Conservation (phyloP, 1,140 invertebrate species). For the Halictus rubicundus region DNA sequence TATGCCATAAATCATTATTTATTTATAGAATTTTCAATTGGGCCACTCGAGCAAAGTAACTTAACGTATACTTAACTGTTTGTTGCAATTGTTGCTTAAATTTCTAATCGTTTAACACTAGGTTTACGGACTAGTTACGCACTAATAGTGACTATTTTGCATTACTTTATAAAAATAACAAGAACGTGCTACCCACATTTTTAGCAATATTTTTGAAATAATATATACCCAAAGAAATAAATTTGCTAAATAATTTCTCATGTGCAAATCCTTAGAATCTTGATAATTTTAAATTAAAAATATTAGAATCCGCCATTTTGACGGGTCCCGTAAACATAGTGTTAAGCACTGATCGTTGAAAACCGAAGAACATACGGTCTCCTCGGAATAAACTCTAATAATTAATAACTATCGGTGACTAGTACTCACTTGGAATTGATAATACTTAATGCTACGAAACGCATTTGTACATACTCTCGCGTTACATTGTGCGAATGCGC, state of each 20-base stretch:
- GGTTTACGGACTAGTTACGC: too few species aligned
- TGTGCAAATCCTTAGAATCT: too few species aligned
- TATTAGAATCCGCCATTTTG: too few species aligned
- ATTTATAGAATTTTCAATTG: conserved; percentile 21
- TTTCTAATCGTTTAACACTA: neutral
- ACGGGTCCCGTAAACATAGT: too few species aligned
- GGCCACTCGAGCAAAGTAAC: conserved; percentile 36
- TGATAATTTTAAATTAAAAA: too few species aligned
- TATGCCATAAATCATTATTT: conserved; percentile 10
- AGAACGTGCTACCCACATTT: too few species aligned
- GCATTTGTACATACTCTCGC: conserved; percentile 16
- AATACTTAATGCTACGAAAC: conserved; percentile 4
- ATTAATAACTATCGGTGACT: neutral
- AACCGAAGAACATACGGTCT: neutral
- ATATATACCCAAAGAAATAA: too few species aligned
- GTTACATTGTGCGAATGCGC: conserved; percentile 9
- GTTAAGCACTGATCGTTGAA: too few species aligned
- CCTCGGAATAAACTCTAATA: conserved; percentile 4
- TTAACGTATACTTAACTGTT: conserved; percentile 22
- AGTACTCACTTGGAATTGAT: conserved; percentile 2
- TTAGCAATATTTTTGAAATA: too few species aligned
- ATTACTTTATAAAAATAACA: too few species aligned
- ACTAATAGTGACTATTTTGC: too few species aligned
- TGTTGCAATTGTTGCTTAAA: neutral
- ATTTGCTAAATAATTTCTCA: too few species aligned